Conservation (phyloP, 2,113 vertebrate genomes). For the Furnarius figulus region DNA sequence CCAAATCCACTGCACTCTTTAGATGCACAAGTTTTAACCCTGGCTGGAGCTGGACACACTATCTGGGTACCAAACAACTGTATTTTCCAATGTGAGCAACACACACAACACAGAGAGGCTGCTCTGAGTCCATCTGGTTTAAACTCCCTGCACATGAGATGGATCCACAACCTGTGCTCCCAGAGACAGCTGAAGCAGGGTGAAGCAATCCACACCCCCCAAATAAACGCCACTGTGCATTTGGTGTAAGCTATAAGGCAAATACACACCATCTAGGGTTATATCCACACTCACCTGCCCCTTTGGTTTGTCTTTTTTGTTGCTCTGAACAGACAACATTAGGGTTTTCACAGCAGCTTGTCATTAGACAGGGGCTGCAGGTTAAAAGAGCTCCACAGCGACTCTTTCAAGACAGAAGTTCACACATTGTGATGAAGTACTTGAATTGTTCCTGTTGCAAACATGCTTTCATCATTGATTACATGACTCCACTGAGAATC, state of each 20-base stretch:
- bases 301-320: background rate
- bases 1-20: background rate
- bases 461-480: background rate
- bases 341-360: background rate
- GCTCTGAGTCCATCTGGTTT: background rate
- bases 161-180: background rate
- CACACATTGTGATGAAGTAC: background rate
- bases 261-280: background rate
- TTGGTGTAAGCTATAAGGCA: background rate
- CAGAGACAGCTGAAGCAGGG: background rate
- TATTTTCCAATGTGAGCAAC: background rate
- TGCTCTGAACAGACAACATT: background rate
- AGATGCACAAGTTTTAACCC: background rate
- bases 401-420: background rate
- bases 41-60: background rate
- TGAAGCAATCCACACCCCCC: background rate
- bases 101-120: background rate
- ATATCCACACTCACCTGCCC: background rate
- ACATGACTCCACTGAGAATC: background rate
- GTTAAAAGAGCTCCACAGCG: background rate
- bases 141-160: background rate
- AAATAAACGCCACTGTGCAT: background rate
- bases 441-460: background rate
- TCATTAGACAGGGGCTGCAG: background rate
- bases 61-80: background rate